Evolutionary conservation across 2,888 invertebrate species (phyloP).

Genomic region (Dasypogon diadema): DNA sequence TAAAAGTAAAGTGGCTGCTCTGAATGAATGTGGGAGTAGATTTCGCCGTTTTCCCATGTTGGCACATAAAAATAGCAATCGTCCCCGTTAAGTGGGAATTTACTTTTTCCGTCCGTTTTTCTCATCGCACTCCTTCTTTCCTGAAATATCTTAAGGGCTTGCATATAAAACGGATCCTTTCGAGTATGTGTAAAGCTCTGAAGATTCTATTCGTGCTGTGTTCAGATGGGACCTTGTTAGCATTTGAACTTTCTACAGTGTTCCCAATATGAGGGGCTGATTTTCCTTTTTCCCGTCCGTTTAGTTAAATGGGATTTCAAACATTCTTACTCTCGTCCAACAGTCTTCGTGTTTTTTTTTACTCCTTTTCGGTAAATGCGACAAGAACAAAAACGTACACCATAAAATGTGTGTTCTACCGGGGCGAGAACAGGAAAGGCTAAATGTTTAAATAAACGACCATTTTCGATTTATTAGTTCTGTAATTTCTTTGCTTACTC

Average conservation of each 20-base stretch:
- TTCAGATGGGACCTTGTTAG: slow-evolving; percentile 54
- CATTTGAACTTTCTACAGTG: slow-evolving; percentile 54
- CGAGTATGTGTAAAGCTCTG: slow-evolving; percentile 43
- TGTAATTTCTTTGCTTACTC: slow-evolving; percentile 43
- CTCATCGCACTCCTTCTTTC: slow-evolving; percentile 20
- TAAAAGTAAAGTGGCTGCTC: slow-evolving; percentile 52
- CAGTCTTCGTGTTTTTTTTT: slow-evolving; percentile 24
- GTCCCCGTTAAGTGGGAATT: slow-evolving; percentile 52
- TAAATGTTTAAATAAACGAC: slow-evolving; percentile 50
- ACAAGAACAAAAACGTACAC: slow-evolving; percentile 35
- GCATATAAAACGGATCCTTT: slow-evolving; percentile 46
- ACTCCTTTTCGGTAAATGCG: slow-evolving; percentile 30
- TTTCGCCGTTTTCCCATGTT: slow-evolving; percentile 50
- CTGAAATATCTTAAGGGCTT: slow-evolving; percentile 36
- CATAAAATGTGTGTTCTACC: slow-evolving; percentile 21
- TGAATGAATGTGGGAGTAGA: slow-evolving; percentile 43
- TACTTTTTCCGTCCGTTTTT: slow-evolving; percentile 44
- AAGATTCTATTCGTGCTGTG: slow-evolving; percentile 41
- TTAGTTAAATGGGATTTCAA: slow-evolving; percentile 49
- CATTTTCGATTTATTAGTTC: slow-evolving; percentile 47
- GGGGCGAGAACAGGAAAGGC: slow-evolving; percentile 43
- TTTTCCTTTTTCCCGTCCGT: slow-evolving; percentile 44
- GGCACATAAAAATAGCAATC: slow-evolving; percentile 54
- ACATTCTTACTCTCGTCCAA: too few species aligned
- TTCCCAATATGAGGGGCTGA: slow-evolving; percentile 14